These are phyloP conservation scores for Tipula confusa DNA, from an alignment of 2,888 invertebrate genomes.

Conservation along the genomic window DNA sequence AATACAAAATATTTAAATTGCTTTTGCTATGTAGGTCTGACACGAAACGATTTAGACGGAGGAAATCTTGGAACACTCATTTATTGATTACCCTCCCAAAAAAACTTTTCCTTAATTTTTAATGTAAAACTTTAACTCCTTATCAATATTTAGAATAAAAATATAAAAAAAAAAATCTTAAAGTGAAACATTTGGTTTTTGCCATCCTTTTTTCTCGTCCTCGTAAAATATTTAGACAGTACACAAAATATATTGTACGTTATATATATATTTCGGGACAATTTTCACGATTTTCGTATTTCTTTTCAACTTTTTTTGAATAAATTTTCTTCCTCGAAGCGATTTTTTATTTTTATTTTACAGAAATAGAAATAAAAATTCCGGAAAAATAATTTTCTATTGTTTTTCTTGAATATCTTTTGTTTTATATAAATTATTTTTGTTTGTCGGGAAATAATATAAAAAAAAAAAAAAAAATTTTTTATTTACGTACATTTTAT, in stretches of 20 bases:
- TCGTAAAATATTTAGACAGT: neutral
- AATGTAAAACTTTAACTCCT: conserved; percentile 9
- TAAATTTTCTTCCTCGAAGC: neutral
- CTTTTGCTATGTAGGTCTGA: neutral
- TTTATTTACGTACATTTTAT: neutral
- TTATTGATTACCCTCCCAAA: neutral
- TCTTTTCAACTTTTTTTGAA: neutral
- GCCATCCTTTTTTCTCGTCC: neutral
- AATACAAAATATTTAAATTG: neutral
- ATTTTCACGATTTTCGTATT: neutral
- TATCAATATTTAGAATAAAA: neutral
- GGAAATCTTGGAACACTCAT: neutral
- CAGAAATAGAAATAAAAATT: neutral
- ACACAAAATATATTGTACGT: neutral
- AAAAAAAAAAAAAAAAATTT: neutral
- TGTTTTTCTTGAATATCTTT: neutral
- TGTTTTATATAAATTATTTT: neutral
- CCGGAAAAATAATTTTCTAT: conserved; percentile 20
- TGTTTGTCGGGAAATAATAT: conserved; percentile 21
- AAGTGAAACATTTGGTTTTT: neutral
- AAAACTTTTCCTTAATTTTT: neutral
- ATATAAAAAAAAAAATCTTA: neutral
- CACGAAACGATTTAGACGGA: neutral
- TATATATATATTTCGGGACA: neutral
- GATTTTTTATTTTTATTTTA: neutral